These are phyloP conservation scores for Urosaurus nigricauda DNA, from an alignment of 2,797 vertebrate genomes.

Conservation along the genomic window DNA sequence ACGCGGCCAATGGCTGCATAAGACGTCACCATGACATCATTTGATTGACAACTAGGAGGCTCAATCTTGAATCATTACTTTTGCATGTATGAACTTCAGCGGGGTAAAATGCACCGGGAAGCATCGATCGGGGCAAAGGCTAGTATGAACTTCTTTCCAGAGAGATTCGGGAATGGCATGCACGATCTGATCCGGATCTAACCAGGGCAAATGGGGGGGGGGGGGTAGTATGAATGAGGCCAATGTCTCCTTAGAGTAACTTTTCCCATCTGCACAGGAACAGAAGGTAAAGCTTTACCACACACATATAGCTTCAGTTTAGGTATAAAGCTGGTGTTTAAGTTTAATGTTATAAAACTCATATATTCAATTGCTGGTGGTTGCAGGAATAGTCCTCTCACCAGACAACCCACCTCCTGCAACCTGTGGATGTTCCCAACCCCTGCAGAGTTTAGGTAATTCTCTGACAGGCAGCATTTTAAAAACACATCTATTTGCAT, in stretches of 20 bases:
- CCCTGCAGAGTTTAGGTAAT: not conserved
- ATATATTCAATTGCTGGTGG: not conserved
- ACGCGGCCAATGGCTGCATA: too few species aligned
- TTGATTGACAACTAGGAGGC: too few species aligned
- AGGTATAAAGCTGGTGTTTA: not conserved
- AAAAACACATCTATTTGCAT: not conserved
- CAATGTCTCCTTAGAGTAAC: not conserved
- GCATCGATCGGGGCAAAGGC: too few species aligned
- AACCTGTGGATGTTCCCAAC: not conserved
- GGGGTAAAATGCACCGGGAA: too few species aligned
- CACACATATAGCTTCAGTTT: not conserved
- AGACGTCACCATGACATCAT: too few species aligned
- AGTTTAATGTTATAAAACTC: not conserved
- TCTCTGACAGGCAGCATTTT: not conserved
- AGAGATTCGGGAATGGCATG: too few species aligned
- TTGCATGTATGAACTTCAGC: too few species aligned
- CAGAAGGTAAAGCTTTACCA: not conserved
- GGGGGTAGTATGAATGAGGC: too few species aligned
- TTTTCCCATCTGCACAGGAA: not conserved
- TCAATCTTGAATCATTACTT: too few species aligned
- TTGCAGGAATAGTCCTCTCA: not conserved
- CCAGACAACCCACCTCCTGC: conserved; percentile 6
- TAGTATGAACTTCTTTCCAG: too few species aligned
- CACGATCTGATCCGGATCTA: too few species aligned
- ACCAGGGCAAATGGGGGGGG: too few species aligned